These are phyloP conservation scores for Ibidorhyncha struthersii DNA, from an alignment of 2,113 vertebrate species.

Conservation along the genomic window DNA sequence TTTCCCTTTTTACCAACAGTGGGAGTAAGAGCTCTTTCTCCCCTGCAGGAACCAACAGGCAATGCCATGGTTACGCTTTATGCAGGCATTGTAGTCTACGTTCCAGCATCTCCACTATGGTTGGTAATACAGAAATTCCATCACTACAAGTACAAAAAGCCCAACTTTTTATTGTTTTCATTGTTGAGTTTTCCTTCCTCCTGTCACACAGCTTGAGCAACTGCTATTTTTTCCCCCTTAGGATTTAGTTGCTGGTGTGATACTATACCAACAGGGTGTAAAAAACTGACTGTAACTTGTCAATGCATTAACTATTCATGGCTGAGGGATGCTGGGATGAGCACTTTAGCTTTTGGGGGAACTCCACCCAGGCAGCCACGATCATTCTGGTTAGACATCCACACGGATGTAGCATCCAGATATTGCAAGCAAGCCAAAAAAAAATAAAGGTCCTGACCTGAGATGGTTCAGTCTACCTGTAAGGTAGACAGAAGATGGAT, in stretches of 20 bases:
- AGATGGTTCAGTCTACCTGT: not conserved
- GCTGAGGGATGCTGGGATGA: not conserved
- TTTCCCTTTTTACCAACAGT: not conserved
- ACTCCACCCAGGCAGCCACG: not conserved
- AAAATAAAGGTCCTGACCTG: not conserved
- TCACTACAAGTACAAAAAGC: not conserved
- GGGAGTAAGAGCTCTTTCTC: not conserved
- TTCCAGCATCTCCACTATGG: not conserved
- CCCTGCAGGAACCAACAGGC: not conserved
- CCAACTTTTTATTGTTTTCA: not conserved
- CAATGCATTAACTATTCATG: not conserved
- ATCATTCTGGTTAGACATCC: not conserved
- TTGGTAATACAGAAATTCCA: not conserved
- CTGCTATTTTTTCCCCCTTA: not conserved
- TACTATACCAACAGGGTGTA: not conserved
- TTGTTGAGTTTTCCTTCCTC: not conserved
- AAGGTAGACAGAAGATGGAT: not conserved
- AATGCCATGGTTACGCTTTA: fast-evolving
- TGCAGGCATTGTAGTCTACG: fast-evolving
- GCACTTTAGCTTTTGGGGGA: not conserved
- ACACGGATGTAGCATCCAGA: not conserved
- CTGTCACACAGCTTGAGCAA: not conserved
- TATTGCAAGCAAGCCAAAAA: not conserved
- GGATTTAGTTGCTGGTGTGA: not conserved
- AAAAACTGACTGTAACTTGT: not conserved